Evolutionary conservation across 2,888 invertebrate genomes (phyloP), one percentile per base, ranked within the genome.

Genomic region (Lomographa bimaculata): DNA sequence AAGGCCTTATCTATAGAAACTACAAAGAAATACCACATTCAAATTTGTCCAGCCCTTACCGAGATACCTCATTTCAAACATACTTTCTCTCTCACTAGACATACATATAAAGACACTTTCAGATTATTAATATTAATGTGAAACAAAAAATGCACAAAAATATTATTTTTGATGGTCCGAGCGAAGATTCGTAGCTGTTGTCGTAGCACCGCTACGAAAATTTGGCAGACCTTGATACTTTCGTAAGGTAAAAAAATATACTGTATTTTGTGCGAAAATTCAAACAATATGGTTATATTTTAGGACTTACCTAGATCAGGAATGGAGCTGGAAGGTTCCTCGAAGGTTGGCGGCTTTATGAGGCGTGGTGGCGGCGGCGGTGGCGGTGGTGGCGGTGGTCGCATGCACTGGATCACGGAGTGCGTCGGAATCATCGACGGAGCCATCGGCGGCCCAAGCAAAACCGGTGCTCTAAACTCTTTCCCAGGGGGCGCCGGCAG

Each of bases 251-350:
- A n/a, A n/a, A n/a, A n/a, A n/a, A n/a, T n/a, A n/a, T n/a, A n/a
- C n/a, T n/a, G n/a, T n/a, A n/a, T n/a, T n/a, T n/a, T n/a, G n/a
- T 14, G 14, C 14, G 4, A 14, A 3, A 2, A 4, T 14, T 14
- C 4, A 3, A 14, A 3, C 14, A n/a, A n/a, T n/a, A 14, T 14
- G 14, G 14, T 14, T 14, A 3, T 3, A 4, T 14, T 14, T 14
- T 14, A 14, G 2, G 4, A 90, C 95, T 94, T 75, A 96, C 96
- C 96, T 90, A 96, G 91, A 91, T 96, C 96, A 54, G 96, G 96
- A 79, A 96, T 96, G 61, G 96, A 96, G 87, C 95, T 95, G 57
- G 95, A 94, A 5, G 96, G 95, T 78, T 96, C 95, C 84, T 96
- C 96, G 75, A 93, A 91, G 57, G 86, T 78, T 28, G 90, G 90